phyloP scores from a whole-genome alignment of 2,888 invertebrate species.

The Helicoverpa assulta region DNA sequence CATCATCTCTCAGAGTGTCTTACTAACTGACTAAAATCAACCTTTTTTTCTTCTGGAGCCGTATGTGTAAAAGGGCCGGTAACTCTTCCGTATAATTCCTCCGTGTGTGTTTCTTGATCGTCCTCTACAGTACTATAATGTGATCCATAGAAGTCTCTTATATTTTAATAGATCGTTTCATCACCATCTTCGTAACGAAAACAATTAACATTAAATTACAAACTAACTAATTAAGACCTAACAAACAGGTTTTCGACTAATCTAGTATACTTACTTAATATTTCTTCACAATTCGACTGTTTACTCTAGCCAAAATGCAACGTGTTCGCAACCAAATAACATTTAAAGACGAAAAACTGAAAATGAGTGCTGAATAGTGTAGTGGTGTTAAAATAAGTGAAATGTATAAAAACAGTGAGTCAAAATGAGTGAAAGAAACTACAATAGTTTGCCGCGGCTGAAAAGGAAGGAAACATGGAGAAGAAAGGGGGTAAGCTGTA shows the following conservation, averaged over 20 bases:
- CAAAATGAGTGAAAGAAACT: conserved; percentile 71
- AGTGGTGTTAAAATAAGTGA: conserved; percentile 28
- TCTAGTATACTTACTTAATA: neutral
- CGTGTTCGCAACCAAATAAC: neutral
- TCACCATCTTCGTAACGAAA: conserved; percentile 28
- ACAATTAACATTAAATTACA: conserved; percentile 21
- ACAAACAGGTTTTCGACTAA: conserved; percentile 41
- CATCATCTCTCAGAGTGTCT: too few relatives aligned
- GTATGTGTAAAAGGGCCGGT: too few relatives aligned
- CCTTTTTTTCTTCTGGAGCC: too few relatives aligned
- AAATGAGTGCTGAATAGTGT: conserved; percentile 9
- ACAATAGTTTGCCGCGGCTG: conserved; percentile 79
- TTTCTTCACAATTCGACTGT: conserved; percentile 7
- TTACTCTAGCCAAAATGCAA: neutral
- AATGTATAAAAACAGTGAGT: conserved; percentile 49
- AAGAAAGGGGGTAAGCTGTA: conserved; percentile 80
- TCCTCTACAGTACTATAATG: too few relatives aligned
- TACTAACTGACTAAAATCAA: too few relatives aligned
- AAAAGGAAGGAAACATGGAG: conserved; percentile 83
- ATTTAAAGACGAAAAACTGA: conserved; percentile 1
- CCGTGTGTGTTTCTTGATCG: too few relatives aligned
- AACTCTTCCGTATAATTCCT: too few relatives aligned
- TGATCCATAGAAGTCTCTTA: too few relatives aligned
- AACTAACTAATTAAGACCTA: conserved; percentile 31
- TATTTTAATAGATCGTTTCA: neutral